A percentile compares a stretch with the other conserved stretches of the same genome.
Conservation (phyloP, 2,113 vertebrate species). For the Notarius quadriscutis region DNA sequence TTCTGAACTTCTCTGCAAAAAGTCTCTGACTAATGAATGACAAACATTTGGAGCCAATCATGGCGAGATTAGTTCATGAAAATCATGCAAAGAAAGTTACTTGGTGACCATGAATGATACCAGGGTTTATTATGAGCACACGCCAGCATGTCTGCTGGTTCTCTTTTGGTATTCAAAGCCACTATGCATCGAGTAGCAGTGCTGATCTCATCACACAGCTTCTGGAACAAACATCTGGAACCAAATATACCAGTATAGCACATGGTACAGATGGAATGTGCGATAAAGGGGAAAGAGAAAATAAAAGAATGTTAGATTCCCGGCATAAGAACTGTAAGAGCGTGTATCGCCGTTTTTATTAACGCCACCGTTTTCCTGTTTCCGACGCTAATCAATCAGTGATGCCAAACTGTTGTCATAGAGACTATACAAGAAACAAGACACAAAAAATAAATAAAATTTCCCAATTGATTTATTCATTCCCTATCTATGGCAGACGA, state of each 20-base stretch:
- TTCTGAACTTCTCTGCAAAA: no score
- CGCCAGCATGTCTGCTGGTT: constrained; percentile 5
- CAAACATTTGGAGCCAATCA: neutral
- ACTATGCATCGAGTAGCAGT: constrained; percentile 53
- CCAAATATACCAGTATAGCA: neutral
- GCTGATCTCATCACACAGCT: constrained; percentile 51
- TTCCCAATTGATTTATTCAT: neutral
- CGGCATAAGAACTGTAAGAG: neutral
- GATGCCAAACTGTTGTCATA: neutral
- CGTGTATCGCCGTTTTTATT: neutral
- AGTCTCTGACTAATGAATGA: no score
- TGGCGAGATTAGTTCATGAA: neutral
- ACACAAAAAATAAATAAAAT: neutral
- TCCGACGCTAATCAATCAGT: neutral
- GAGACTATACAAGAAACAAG: neutral
- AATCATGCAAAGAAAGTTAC: neutral
- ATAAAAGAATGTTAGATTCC: neutral
- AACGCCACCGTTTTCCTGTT: neutral
- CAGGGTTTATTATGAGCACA: neutral
- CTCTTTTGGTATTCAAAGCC: constrained; percentile 54
- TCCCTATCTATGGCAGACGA: neutral
- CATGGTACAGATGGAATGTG: constrained; percentile 3
- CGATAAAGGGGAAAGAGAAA: neutral
- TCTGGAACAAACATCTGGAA: constrained; percentile 14
- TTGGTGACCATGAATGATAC: neutral